A percentile compares a stretch with the other conserved stretches of the same genome.
phyloP scores from a whole-genome alignment of 2,797 vertebrate genomes.

The Strix occidentalis region DNA sequence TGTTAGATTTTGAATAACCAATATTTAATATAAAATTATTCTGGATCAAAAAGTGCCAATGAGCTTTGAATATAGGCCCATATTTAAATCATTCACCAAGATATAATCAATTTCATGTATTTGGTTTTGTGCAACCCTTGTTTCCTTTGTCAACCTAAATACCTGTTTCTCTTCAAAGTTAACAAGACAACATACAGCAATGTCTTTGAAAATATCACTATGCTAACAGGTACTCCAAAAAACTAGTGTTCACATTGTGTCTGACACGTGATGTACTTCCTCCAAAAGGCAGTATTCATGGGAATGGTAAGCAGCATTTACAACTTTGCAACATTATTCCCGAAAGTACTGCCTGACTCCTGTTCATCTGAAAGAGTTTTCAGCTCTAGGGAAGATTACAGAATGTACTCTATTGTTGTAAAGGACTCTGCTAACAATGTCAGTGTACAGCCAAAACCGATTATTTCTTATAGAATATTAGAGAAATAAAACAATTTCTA shows the following conservation, averaged over 20 bases:
- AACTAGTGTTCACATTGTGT: background rate
- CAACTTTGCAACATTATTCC: background rate
- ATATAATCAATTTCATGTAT: background rate
- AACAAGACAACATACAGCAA: background rate
- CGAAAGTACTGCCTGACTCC: slow-evolving; percentile 55
- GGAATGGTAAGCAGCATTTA: slow-evolving; percentile 9
- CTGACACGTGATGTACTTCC: background rate
- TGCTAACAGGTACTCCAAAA: background rate
- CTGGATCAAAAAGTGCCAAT: background rate
- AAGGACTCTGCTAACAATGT: slow-evolving; percentile 1
- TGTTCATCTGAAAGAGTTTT: slow-evolving; percentile 44
- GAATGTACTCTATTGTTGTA: slow-evolving; percentile 16
- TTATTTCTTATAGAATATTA: slow-evolving; percentile 18
- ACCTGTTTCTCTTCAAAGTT: background rate
- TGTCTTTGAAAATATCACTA: background rate
- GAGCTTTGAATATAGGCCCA: background rate
- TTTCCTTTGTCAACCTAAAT: background rate
- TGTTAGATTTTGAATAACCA: background rate
- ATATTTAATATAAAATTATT: background rate
- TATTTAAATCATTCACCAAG: background rate
- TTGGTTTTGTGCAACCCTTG: background rate
- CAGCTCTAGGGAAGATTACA: slow-evolving; percentile 62
- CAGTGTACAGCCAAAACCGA: background rate
- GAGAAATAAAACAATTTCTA: background rate
- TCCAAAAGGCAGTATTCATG: background rate